These are phyloP conservation scores for Archilochus colubris DNA, from an alignment of 2,113 vertebrate species.

Conservation along the genomic window DNA sequence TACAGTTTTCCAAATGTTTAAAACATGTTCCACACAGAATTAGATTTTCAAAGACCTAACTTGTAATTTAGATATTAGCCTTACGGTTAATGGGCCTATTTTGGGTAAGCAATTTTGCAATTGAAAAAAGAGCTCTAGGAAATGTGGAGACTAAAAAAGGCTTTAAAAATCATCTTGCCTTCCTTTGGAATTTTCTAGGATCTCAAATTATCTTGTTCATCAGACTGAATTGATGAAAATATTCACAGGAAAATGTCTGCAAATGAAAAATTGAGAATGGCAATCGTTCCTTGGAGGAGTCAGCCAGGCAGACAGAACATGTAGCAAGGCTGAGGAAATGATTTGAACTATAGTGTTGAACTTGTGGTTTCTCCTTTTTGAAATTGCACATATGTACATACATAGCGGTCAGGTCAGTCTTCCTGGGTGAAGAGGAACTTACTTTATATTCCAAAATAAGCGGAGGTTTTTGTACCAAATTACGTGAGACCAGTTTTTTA, in stretches of 20 bases:
- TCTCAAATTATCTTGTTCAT: background rate
- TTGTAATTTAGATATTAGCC: background rate
- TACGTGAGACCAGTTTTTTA: background rate
- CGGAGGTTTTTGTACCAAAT: background rate
- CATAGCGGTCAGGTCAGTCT: background rate
- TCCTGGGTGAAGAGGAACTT: background rate
- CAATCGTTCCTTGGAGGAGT: background rate
- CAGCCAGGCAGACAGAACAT: background rate
- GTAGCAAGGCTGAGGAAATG: background rate
- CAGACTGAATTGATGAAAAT: background rate
- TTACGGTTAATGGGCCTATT: background rate
- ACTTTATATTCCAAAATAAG: background rate
- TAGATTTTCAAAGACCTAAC: background rate
- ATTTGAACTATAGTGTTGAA: background rate
- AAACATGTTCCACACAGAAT: background rate
- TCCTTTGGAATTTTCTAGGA: background rate
- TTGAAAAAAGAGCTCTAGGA: background rate
- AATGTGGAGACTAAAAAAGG: background rate
- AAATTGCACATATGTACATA: background rate
- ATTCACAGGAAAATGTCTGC: fast-evolving
- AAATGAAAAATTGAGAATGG: background rate
- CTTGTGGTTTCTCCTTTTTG: background rate
- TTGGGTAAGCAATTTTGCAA: background rate
- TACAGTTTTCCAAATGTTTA: background rate
- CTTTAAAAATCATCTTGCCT: background rate